Base-by-base conservation (phyloP, 2,113 vertebrate genomes). In the Tamias sibiricus region DNA sequence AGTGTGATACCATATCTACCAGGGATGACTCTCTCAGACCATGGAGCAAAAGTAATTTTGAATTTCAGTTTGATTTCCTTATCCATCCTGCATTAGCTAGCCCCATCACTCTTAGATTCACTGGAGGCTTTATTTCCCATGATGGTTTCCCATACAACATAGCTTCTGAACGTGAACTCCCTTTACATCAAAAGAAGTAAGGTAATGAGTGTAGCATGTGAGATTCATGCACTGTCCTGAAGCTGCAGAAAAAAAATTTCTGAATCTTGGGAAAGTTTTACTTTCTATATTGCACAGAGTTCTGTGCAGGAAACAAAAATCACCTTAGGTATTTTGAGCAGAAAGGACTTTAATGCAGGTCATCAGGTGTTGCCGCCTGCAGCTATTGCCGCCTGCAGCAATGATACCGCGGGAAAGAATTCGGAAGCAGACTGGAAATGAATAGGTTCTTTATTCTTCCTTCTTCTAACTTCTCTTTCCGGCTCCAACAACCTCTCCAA, bases 341-440 rank as follows among this genome's bases (percentile, higher is more conserved):
- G 91, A 62, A 91, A 54, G 62, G 80, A 28, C 54, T 95, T 94
- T 87, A 77, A 90, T 93, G 47, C 42, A 93, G 57, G 44, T 68
- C 40, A 85, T 69, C 89, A n/a, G n/a, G n/a, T n/a, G n/a, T n/a
- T n/a, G n/a, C n/a, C n/a, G n/a, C n/a, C n/a, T n/a, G n/a, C n/a
- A n/a, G n/a, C n/a, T n/a, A n/a, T n/a, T n/a, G n/a, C n/a, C n/a
- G n/a, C n/a, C n/a, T n/a, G n/a, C n/a, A n/a, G n/a, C n/a, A n/a
- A n/a, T n/a, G n/a, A n/a, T n/a, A n/a, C n/a, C n/a, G n/a, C n/a
- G n/a, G n/a, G n/a, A n/a, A n/a, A n/a, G n/a, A n/a, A n/a, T n/a
- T n/a, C n/a, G n/a, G n/a, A n/a, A n/a, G n/a, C n/a, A n/a, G n/a
- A n/a, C n/a, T n/a, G n/a, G n/a, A n/a, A n/a, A n/a, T n/a, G n/a